Evolutionary conservation across 2,797 vertebrate genomes (phyloP).

Genomic region (Trematomus bernacchii): DNA sequence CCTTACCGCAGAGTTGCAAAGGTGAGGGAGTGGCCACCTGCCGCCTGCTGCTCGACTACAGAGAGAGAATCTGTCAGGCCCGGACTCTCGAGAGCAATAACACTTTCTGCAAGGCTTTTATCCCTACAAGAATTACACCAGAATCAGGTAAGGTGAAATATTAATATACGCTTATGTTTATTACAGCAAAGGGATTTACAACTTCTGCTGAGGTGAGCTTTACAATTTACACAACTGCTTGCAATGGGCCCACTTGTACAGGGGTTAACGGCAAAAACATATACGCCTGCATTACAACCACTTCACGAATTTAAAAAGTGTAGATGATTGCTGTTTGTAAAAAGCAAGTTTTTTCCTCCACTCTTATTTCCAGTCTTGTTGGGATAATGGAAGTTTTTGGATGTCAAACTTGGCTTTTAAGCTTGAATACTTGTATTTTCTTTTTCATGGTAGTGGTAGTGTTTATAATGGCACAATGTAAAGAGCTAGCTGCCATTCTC

Average conservation of each 20-base stretch:
- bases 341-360: not conserved
- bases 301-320: not conserved
- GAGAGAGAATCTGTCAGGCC: constrained; percentile 34
- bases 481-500: constrained; percentile 21
- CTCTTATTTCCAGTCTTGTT: accelerated
- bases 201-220: not conserved
- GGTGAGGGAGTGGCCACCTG: constrained; percentile 75
- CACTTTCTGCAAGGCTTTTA: constrained; percentile 5
- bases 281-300: not conserved
- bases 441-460: not conserved
- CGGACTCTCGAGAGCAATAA: constrained; percentile 37
- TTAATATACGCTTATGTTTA: not conserved
- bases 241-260: constrained; percentile 12
- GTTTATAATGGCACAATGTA: constrained; percentile 3
- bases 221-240: not conserved
- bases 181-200: not conserved
- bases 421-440: not conserved
- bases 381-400: too few species aligned
- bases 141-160: constrained; percentile 55
- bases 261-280: not conserved
- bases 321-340: not conserved
- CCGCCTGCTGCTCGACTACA: constrained; percentile 6
- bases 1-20: constrained; percentile 39
- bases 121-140: constrained; percentile 1
- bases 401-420: not conserved